Evolutionary conservation across 2,113 vertebrate species (phyloP).

Genomic region (Neogale vison): DNA sequence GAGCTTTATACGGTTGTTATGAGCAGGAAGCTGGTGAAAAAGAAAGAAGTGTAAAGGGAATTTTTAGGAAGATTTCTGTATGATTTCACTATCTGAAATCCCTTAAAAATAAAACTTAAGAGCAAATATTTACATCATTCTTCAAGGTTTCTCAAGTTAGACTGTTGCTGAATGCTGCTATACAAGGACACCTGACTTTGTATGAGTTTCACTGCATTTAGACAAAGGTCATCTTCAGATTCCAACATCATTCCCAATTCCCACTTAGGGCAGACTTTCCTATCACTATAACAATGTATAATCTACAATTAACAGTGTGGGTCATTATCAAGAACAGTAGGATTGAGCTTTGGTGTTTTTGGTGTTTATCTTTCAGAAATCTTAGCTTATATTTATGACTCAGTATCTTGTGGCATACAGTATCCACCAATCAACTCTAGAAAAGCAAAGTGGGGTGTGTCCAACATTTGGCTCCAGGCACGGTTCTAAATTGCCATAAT

Average conservation of each 20-base stretch:
- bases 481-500: not conserved
- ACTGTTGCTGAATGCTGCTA: not conserved
- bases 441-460: not conserved
- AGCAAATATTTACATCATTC: constrained; percentile 40
- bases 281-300: not conserved
- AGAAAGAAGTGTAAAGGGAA: not conserved
- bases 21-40: not conserved
- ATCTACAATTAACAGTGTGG: not conserved
- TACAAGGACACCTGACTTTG: not conserved
- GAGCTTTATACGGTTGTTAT: not conserved
- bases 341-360: not conserved
- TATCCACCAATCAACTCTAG: not conserved
- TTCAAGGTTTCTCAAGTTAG: not conserved
- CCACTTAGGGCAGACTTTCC: not conserved
- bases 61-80: not conserved
- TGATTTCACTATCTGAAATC: not conserved
- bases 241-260: not conserved
- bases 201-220: not conserved
- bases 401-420: not conserved
- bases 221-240: not conserved
- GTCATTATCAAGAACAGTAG: not conserved
- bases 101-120: constrained; percentile 27
- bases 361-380: not conserved
- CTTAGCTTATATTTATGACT: constrained; percentile 17
- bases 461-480: not conserved